Evolutionary conservation across 1,140 invertebrate species (phyloP).

Genomic region (Agrilus planipennis): DNA sequence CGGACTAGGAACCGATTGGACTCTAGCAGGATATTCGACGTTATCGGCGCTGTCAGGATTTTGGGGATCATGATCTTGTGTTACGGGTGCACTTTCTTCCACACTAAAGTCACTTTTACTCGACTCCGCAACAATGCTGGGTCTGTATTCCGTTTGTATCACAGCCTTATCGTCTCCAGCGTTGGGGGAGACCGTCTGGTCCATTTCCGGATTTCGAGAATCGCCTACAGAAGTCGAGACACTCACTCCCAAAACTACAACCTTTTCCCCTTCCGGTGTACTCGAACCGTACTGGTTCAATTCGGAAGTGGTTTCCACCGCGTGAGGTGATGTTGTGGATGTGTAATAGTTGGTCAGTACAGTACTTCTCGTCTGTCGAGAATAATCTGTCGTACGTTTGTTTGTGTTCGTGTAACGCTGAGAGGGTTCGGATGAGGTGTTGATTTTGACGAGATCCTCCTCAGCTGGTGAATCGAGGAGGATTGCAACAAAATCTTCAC

Average conservation of each 20-base stretch:
- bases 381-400: neutral
- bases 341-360: neutral
- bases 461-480: conserved; percentile 38
- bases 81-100: conserved; percentile 39
- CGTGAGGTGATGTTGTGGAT: neutral
- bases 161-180: conserved; percentile 13
- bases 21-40: conserved; percentile 22
- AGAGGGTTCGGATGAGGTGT: conserved; percentile 5
- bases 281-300: neutral
- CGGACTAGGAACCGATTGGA: conserved; percentile 10
- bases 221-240: conserved; percentile 30
- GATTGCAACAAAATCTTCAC: conserved; percentile 44
- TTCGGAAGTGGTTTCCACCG: neutral
- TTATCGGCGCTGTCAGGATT: too few species aligned
- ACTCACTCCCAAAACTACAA: conserved; percentile 28
- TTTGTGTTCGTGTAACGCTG: neutral
- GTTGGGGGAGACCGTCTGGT: neutral
- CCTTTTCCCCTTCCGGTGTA: conserved; percentile 18
- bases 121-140: conserved; percentile 39
- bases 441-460: conserved; percentile 11
- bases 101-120: conserved; percentile 43
- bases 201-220: neutral
- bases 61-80: conserved; percentile 28
- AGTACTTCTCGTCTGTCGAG: neutral
- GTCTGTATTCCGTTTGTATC: conserved; percentile 36